These are phyloP conservation scores for Ammospiza maritima DNA, from an alignment of 2,797 vertebrate species.

Conservation along the genomic window DNA sequence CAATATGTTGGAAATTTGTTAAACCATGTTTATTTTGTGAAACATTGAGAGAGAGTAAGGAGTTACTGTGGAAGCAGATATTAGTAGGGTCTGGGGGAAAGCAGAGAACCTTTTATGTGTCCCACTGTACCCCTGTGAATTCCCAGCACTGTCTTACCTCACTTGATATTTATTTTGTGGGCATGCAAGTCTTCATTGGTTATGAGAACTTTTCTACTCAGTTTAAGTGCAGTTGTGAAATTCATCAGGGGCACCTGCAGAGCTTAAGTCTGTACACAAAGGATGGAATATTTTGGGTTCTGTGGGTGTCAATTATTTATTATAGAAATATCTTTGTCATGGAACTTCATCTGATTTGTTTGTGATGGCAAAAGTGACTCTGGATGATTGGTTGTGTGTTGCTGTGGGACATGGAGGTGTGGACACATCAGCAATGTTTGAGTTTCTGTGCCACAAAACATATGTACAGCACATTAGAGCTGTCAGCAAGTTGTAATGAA, in stretches of 20 bases:
- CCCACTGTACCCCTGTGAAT: background rate
- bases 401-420: background rate
- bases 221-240: background rate
- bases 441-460: background rate
- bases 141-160: background rate
- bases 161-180: background rate
- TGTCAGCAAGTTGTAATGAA: background rate
- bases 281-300: background rate
- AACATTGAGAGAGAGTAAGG: background rate
- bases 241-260: background rate
- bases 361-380: background rate
- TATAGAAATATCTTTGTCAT: background rate
- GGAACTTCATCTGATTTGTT: background rate
- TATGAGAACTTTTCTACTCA: background rate
- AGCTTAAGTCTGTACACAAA: background rate
- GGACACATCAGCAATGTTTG: background rate
- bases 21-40: background rate
- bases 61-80: background rate
- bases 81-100: background rate
- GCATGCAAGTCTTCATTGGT: background rate
- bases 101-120: background rate
- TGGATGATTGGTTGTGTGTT: background rate
- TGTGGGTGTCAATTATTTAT: background rate
- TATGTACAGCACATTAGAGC: background rate
- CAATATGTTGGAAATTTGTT: background rate